These are phyloP conservation scores for Lumbricus terrestris DNA, from an alignment of 2,888 invertebrate species.

Conservation along the genomic window DNA sequence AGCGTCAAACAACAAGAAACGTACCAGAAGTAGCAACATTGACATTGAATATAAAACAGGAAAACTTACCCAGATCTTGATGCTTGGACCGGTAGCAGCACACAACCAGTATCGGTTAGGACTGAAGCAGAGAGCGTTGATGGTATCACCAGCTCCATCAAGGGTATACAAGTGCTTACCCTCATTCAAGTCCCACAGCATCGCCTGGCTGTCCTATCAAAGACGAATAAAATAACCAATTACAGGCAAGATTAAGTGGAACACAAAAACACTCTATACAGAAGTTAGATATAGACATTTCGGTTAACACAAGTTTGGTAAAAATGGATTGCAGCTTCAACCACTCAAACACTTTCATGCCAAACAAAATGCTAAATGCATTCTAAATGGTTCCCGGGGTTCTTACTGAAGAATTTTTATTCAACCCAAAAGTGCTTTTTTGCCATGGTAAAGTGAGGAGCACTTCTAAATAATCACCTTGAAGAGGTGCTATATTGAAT, in stretches of 20 bases:
- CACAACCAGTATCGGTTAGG: constrained; percentile 99
- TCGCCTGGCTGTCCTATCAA: constrained; percentile 88
- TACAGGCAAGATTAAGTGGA: not conserved
- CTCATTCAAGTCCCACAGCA: constrained; percentile 99
- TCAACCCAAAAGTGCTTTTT: too few relatives aligned
- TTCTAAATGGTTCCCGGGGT: too few relatives aligned
- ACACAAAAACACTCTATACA: not conserved
- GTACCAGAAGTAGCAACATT: not conserved
- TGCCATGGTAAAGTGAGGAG: too few relatives aligned
- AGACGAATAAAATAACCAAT: not conserved
- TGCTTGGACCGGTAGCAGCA: constrained; percentile 95
- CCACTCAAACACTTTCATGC: not conserved
- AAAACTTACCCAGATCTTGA: constrained; percentile 91
- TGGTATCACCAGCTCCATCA: constrained; percentile 97
- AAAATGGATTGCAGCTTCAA: too few relatives aligned
- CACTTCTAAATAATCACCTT: too few relatives aligned
- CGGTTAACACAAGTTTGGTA: too few relatives aligned
- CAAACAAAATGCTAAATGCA: not conserved
- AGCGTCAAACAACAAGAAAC: not conserved
- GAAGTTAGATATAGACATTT: not conserved
- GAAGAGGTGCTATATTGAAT: too few relatives aligned
- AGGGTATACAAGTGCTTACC: constrained; percentile 98
- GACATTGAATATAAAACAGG: not conserved
- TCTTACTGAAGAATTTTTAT: too few relatives aligned
- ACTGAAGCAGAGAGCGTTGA: constrained; percentile 96